phyloP scores from a whole-genome alignment of 2,888 invertebrate species.

The Girardia tigrina region DNA sequence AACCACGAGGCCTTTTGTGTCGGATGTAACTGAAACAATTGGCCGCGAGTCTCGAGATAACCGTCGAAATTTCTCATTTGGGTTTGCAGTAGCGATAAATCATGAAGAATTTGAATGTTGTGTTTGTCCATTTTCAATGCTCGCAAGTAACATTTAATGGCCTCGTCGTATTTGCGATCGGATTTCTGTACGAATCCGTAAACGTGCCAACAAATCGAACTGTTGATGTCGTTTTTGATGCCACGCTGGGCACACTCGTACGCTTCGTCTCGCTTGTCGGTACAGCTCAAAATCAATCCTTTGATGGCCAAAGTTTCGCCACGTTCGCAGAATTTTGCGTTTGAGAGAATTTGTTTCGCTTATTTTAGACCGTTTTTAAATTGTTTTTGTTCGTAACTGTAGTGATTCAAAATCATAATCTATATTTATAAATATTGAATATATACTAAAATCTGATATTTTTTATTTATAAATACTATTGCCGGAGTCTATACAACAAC shows the following conservation, averaged over 20 bases:
- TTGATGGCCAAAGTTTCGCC: conserved; percentile 99
- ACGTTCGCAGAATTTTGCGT: too few relatives aligned
- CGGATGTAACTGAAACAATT: conserved; percentile 82
- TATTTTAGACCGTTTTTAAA: too few relatives aligned
- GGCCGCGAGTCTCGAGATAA: conserved; percentile 91
- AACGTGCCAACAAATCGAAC: conserved; percentile 99
- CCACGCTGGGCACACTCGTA: conserved; percentile 90
- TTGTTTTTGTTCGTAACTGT: too few relatives aligned
- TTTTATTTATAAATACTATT: too few relatives aligned
- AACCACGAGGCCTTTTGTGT: conserved; percentile 97
- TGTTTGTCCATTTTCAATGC: conserved; percentile 97
- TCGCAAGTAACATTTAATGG: conserved; percentile 95
- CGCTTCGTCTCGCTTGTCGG: conserved; percentile 93
- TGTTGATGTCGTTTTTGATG: conserved; percentile 80
- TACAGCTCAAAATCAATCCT: conserved; percentile 85
- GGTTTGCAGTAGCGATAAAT: conserved; percentile 88
- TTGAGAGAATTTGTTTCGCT: too few relatives aligned
- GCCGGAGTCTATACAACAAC: too few relatives aligned
- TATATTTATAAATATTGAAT: too few relatives aligned
- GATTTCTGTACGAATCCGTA: conserved; percentile 87
- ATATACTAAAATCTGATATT: too few relatives aligned
- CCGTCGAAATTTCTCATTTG: conserved; percentile 98
- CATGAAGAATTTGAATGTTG: conserved; percentile 89
- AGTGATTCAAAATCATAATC: too few relatives aligned
- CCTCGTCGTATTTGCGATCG: conserved; percentile 97